Evolutionary conservation across 2,888 invertebrate species (phyloP).

Genomic region (Andrena fulva): DNA sequence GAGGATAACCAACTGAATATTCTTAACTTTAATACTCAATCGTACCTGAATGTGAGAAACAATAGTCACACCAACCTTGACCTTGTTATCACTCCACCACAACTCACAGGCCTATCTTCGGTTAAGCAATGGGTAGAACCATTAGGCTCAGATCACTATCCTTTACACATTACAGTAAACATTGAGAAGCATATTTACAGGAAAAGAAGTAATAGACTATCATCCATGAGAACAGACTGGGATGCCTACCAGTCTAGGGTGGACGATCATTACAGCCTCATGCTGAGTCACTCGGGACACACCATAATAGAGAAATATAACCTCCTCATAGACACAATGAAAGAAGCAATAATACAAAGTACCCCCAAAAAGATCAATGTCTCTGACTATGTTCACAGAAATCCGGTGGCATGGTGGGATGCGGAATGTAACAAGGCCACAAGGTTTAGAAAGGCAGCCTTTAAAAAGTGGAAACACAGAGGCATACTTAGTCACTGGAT

Average conservation of each 20-base stretch:
- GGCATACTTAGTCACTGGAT: neutral
- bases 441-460: neutral
- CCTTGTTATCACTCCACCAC: neutral
- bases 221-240: conserved; percentile 3
- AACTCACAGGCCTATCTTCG: neutral
- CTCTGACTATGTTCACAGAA: neutral
- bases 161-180: neutral
- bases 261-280: neutral
- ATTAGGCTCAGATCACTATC: conserved; percentile 5
- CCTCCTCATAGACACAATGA: neutral
- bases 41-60: neutral
- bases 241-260: neutral
- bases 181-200: neutral
- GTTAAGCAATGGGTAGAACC: neutral
- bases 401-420: conserved; percentile 25
- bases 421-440: neutral
- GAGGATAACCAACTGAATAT: too few species aligned
- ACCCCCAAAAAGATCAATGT: neutral
- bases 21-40: neutral
- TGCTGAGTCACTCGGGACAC: neutral
- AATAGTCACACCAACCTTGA: neutral
- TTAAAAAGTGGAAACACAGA: neutral
- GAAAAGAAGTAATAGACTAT: neutral
- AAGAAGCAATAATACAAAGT: neutral
- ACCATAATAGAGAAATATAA: neutral